phyloP scores from a whole-genome alignment of 92 coral and sea anemone species.

The Zoanthus gigantus region DNA sequence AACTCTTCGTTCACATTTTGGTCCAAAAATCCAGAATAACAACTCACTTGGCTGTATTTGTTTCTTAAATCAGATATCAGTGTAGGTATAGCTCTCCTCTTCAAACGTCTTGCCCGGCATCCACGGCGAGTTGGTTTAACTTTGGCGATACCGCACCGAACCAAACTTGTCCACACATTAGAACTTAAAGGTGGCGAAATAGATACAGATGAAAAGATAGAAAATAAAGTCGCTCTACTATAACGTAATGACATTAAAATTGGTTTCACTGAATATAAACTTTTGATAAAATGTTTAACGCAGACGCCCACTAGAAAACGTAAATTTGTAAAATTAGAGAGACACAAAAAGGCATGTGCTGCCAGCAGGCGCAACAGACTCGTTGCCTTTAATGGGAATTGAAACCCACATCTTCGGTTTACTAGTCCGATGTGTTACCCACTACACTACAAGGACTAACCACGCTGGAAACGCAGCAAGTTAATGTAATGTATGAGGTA shows the following conservation, averaged over 20 bases:
- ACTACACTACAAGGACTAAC: too few relatives aligned
- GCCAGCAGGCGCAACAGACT: neutral
- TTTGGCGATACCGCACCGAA: neutral
- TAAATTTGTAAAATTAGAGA: neutral
- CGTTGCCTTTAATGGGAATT: too few relatives aligned
- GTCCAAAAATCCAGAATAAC: neutral
- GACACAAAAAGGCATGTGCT: neutral
- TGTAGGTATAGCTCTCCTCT: slow-evolving; percentile 38
- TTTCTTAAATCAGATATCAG: slow-evolving; percentile 12
- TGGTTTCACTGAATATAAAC: neutral
- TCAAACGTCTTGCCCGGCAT: slow-evolving; percentile 55
- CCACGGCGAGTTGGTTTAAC: slow-evolving; percentile 49
- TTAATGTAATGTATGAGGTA: too few relatives aligned
- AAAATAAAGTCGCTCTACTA: slow-evolving; percentile 40
- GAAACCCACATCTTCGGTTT: too few relatives aligned
- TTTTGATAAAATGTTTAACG: neutral
- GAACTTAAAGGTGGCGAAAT: slow-evolving; percentile 19
- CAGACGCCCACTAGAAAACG: neutral
- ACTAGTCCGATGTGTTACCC: too few relatives aligned
- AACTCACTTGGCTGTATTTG: neutral
- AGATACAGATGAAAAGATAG: slow-evolving; percentile 17
- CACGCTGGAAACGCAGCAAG: too few relatives aligned
- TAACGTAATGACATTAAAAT: neutral
- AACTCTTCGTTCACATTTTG: neutral
- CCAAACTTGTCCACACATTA: too few relatives aligned